Conservation (phyloP, 23 tunicate genomes). For the Halocynthia roretzi region DNA sequence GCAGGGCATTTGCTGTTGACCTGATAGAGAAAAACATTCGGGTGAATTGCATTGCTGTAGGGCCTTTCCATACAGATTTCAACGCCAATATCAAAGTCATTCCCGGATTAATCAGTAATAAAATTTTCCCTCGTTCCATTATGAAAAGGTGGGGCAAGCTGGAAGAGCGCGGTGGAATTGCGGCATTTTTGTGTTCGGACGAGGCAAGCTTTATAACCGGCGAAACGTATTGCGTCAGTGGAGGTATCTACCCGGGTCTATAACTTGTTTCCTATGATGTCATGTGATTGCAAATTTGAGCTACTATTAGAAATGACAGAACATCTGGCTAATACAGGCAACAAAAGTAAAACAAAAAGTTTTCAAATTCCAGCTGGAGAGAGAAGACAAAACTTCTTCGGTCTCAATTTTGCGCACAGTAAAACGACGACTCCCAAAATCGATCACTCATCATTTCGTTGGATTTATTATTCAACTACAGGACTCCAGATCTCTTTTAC, state of each 20-base stretch:
- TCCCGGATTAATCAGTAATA: not conserved
- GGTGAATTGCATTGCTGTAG: conserved; percentile 55
- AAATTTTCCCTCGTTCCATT: too few relatives aligned
- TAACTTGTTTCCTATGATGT: not conserved
- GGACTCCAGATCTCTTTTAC: too few relatives aligned
- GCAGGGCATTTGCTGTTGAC: conserved; percentile 43
- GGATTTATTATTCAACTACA: too few relatives aligned
- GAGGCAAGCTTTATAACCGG: conserved; percentile 73
- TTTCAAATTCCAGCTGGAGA: too few relatives aligned
- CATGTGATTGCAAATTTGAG: too few relatives aligned
- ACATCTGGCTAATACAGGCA: too few relatives aligned
- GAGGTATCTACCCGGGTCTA: conserved; percentile 48
- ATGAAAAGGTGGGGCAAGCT: conserved; percentile 25
- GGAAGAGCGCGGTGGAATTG: conserved; percentile 64
- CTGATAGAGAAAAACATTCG: conserved; percentile 40
- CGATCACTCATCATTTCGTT: too few relatives aligned
- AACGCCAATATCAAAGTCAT: conserved; percentile 36
- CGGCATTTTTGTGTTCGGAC: conserved; percentile 44
- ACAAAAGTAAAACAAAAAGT: too few relatives aligned
- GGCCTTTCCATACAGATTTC: conserved; percentile 54
- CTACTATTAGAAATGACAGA: too few relatives aligned
- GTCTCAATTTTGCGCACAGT: too few relatives aligned
- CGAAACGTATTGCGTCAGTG: conserved; percentile 51
- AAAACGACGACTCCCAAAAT: too few relatives aligned
- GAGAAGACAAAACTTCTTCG: too few relatives aligned